These are phyloP conservation scores for Naja naja DNA, from an alignment of 2,113 vertebrate genomes.

Conservation along the genomic window DNA sequence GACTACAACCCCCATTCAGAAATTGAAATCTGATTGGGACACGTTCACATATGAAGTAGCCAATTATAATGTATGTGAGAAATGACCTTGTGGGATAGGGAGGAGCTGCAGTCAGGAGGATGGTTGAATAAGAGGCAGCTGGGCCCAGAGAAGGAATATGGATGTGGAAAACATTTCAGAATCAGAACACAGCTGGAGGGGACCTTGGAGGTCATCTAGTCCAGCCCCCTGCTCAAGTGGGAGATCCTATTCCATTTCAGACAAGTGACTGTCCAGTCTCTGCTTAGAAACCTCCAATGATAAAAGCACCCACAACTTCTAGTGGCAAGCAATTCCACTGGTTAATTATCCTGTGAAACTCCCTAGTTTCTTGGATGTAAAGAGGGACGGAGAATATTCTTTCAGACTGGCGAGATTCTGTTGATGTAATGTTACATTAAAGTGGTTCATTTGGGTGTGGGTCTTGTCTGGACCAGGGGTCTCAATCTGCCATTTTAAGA, in stretches of 20 bases:
- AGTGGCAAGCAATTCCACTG: no score
- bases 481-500: no score
- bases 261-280: no score
- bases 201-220: no score
- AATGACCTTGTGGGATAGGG: neutral
- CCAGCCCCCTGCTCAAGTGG: no score
- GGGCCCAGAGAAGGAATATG: neutral
- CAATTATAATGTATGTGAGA: neutral
- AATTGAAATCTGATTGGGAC: neutral
- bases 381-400: rapidly evolving
- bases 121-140: neutral
- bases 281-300: no score
- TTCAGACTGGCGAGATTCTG: neutral
- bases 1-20: neutral
- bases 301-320: no score
- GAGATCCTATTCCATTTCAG: no score
- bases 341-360: neutral
- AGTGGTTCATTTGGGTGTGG: neutral
- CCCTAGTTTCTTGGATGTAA: neutral
- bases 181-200: no score
- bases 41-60: neutral
- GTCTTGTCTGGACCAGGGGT: neutral
- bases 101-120: neutral
- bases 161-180: neutral
- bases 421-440: neutral